These are phyloP conservation scores for Sebastes nivosus DNA, from an alignment of 2,797 vertebrate genomes.

Conservation along the genomic window DNA sequence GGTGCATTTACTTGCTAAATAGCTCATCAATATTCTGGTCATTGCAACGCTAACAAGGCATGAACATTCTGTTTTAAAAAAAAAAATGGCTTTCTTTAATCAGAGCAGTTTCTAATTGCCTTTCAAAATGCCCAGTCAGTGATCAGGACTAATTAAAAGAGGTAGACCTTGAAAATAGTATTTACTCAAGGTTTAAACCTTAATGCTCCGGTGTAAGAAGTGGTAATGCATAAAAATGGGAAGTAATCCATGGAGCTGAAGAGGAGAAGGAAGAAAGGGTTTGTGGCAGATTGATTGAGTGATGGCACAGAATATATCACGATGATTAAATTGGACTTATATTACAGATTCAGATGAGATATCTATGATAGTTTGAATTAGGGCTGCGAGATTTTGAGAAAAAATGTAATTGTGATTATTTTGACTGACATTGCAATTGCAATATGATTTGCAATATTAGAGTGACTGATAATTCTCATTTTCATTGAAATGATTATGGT, in stretches of 20 bases:
- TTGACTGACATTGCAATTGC: too few relatives aligned
- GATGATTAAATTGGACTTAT: not conserved
- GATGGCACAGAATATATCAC: constrained; percentile 3
- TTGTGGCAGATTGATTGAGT: not conserved
- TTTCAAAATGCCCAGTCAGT: constrained; percentile 54
- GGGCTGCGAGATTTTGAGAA: too few relatives aligned
- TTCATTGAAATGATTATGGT: too few relatives aligned
- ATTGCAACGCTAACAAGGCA: constrained; percentile 33
- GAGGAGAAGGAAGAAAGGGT: not conserved
- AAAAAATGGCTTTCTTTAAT: constrained; percentile 49
- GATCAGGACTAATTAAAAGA: constrained; percentile 64
- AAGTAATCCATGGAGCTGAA: constrained; percentile 4
- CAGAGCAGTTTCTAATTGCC: constrained; percentile 50
- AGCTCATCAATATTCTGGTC: constrained; percentile 55
- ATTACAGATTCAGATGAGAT: not conserved
- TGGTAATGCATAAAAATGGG: constrained; percentile 32
- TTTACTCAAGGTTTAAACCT: constrained; percentile 49
- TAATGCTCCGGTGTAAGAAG: constrained; percentile 4
- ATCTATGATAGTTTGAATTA: not conserved
- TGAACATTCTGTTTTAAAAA: constrained; percentile 27
- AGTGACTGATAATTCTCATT: too few relatives aligned
- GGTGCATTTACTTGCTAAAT: not conserved
- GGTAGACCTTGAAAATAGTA: constrained; percentile 56
- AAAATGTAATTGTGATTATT: too few relatives aligned
- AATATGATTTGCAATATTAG: too few relatives aligned